A percentile compares a stretch with the other conserved stretches of the same genome.
Evolutionary conservation across 2,888 invertebrate genomes (phyloP).

Genomic region (Cantharis lateralis): DNA sequence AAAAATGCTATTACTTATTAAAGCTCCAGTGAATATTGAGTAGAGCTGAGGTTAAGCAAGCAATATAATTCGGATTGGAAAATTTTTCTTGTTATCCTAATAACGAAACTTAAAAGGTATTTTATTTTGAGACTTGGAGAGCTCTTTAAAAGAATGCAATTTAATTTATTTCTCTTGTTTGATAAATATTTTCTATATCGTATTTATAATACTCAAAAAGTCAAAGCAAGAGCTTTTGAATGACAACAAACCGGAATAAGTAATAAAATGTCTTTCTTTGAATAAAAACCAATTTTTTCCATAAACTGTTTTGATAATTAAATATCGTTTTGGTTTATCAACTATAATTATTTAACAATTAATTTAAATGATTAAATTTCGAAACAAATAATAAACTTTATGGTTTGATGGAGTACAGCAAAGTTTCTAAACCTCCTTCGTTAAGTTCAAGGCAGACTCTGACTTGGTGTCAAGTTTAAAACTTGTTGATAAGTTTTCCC

Average conservation of each 20-base stretch:
- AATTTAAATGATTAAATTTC: neutral
- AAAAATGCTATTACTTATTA: conserved; percentile 6
- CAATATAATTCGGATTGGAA: conserved; percentile 3
- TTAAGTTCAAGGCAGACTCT: neutral
- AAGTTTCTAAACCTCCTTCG: neutral
- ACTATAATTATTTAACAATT: neutral
- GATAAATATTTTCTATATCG: neutral
- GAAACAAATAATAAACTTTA: neutral
- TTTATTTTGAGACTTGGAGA: conserved; percentile 12
- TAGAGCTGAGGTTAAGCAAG: conserved; percentile 6
- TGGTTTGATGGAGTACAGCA: neutral
- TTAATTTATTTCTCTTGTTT: neutral
- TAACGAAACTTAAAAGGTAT: conserved; percentile 11
- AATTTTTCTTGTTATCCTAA: conserved; percentile 20
- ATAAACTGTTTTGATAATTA: neutral
- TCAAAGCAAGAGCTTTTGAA: neutral
- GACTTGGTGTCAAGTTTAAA: neutral
- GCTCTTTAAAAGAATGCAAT: neutral
- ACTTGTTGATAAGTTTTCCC: neutral
- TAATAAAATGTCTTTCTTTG: neutral
- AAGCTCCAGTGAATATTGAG: neutral
- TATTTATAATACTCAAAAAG: neutral
- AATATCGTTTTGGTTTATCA: neutral
- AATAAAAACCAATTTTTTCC: neutral
- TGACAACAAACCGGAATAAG: neutral